phyloP scores from a whole-genome alignment of 64 coral and sea anemone species.

The Stichodactyla helianthus region DNA sequence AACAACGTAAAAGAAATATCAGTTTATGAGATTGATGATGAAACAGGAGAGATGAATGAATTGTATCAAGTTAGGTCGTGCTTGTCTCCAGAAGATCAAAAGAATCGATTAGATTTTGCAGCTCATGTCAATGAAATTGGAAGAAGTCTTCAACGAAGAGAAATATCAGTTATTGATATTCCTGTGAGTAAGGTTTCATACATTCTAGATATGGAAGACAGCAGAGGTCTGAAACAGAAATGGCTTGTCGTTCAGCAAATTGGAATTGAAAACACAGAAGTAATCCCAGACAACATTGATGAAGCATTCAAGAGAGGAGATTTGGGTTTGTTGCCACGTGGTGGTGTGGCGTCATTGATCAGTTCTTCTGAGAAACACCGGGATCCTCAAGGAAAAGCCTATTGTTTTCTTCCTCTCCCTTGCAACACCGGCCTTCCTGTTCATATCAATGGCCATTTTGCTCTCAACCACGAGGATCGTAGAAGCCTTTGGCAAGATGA shows the following conservation, averaged over 20 bases:
- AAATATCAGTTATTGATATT: constrained; percentile 4
- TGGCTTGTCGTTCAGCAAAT: constrained; percentile 73
- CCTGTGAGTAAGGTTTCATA: constrained; percentile 33
- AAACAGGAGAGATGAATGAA: not conserved
- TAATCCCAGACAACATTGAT: constrained; percentile 13
- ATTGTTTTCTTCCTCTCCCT: constrained; percentile 91
- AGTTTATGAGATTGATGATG: constrained; percentile 17
- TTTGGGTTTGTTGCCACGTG: constrained; percentile 67
- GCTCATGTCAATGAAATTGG: constrained; percentile 35
- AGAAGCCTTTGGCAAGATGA: constrained; percentile 59
- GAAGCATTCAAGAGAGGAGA: constrained; percentile 38
- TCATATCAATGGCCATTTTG: constrained; percentile 92
- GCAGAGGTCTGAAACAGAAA: constrained; percentile 24
- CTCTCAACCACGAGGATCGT: constrained; percentile 78
- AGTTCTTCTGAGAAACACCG: not conserved
- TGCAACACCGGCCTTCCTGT: constrained; percentile 56
- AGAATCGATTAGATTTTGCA: constrained; percentile 33
- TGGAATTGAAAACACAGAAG: constrained; percentile 31
- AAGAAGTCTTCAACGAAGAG: constrained; percentile 6
- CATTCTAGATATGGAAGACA: constrained; percentile 33
- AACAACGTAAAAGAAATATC: constrained; percentile 56
- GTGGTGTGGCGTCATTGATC: constrained; percentile 49
- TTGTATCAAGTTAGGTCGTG: constrained; percentile 11
- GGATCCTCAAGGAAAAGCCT: constrained; percentile 32
- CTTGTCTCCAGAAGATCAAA: constrained; percentile 31